A percentile compares a stretch with the other conserved stretches of the same genome.
Evolutionary conservation across 2,113 vertebrate genomes (phyloP).

Genomic region (Caranx ignobilis): DNA sequence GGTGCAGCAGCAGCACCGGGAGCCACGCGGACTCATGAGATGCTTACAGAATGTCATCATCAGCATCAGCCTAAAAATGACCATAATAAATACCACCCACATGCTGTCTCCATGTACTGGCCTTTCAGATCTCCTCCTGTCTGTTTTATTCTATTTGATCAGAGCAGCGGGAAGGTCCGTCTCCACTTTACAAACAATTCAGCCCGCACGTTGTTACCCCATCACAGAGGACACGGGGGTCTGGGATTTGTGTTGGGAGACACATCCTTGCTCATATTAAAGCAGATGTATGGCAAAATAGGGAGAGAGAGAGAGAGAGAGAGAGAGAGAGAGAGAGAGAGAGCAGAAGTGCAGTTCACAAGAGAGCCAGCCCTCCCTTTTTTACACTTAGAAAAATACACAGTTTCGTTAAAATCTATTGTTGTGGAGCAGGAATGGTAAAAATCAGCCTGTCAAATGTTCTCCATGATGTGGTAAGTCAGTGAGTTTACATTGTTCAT

Average conservation of each 20-base stretch:
- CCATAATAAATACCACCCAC: background rate
- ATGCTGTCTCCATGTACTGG: background rate
- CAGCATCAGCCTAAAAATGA: background rate
- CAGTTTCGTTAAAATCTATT: background rate
- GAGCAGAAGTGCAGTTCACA: background rate
- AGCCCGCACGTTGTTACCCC: constrained; percentile 31
- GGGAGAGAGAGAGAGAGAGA: too few species aligned
- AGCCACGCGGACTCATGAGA: background rate
- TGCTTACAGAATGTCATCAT: background rate
- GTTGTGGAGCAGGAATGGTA: background rate
- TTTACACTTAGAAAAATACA: background rate
- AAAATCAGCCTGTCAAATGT: background rate
- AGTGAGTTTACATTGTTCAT: background rate
- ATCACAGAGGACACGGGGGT: background rate
- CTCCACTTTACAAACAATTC: constrained; percentile 34
- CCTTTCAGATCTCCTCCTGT: constrained; percentile 22
- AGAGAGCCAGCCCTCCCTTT: background rate
- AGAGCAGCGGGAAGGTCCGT: constrained; percentile 28
- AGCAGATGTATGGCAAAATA: background rate
- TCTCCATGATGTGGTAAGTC: background rate
- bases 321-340: too few species aligned
- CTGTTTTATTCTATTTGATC: constrained; percentile 63
- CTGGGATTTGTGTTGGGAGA: background rate
- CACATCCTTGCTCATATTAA: background rate
- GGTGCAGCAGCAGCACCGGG: background rate